A percentile compares a stretch with the other conserved stretches of the same genome.
Evolutionary conservation across 2,113 vertebrate species (phyloP).

Genomic region (Syrmaticus mikado): DNA sequence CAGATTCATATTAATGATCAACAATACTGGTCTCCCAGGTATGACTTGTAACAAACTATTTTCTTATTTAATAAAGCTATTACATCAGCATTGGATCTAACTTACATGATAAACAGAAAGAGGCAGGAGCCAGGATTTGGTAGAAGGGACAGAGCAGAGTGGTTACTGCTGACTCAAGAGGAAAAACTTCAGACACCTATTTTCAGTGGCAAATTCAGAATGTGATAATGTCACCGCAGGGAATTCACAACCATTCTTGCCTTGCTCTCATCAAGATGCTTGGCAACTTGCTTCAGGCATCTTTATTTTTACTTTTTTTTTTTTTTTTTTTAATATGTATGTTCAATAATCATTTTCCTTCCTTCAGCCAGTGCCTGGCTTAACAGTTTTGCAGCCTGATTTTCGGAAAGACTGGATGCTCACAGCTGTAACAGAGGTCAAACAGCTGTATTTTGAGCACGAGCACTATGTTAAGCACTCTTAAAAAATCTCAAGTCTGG

Average conservation of each 20-base stretch:
- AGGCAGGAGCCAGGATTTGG: background rate
- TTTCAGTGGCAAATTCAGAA: background rate
- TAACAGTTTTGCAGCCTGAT: background rate
- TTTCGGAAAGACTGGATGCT: background rate
- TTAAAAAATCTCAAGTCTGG: background rate
- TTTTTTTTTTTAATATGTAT: background rate
- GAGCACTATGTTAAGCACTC: background rate
- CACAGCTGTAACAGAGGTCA: constrained; percentile 4
- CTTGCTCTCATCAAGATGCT: background rate
- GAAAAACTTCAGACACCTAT: background rate
- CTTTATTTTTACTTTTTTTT: background rate
- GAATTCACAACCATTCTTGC: background rate
- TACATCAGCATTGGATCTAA: background rate
- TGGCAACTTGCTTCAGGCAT: background rate
- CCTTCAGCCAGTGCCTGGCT: background rate
- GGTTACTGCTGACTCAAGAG: background rate
- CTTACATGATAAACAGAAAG: background rate
- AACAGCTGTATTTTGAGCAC: background rate
- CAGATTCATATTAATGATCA: background rate
- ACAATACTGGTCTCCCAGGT: background rate
- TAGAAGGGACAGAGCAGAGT: background rate
- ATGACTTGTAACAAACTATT: background rate
- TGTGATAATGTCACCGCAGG: background rate
- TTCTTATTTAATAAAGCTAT: background rate
- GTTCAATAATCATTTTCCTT: background rate